Evolutionary conservation across 35 echinoderm and acorn worm species (phyloP).

Genomic region (Ophioderma brevispina): DNA sequence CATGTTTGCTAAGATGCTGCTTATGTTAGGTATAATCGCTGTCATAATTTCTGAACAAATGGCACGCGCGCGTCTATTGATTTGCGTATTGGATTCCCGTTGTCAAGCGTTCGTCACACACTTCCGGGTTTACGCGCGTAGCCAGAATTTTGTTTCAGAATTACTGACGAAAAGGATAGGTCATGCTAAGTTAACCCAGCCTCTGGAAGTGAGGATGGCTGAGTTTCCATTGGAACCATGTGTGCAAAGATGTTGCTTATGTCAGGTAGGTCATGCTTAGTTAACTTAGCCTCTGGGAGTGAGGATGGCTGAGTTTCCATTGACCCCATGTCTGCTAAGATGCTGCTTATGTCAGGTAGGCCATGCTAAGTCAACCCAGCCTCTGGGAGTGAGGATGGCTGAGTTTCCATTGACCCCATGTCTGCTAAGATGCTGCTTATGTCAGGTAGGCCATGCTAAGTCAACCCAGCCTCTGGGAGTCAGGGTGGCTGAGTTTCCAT

Average conservation of each 20-base stretch:
- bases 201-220: constrained; percentile 77
- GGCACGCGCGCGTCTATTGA: no score
- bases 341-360: constrained; percentile 90
- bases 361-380: constrained; percentile 77
- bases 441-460: constrained; percentile 94
- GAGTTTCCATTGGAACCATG: constrained; percentile 93
- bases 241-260: no score
- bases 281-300: constrained; percentile 79
- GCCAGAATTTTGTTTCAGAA: no score
- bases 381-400: constrained; percentile 78
- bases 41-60: no score
- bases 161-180: no score
- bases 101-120: no score
- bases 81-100: no score
- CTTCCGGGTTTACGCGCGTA: no score
- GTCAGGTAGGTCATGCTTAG: constrained; percentile 75
- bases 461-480: no score
- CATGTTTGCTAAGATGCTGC: constrained; percentile 88
- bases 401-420: constrained; percentile 93
- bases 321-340: constrained; percentile 92
- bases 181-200: constrained; percentile 79
- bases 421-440: constrained; percentile 87
- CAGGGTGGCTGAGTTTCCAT: constrained; percentile 86
- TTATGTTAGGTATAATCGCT: no score
- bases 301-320: constrained; percentile 85